Evolutionary conservation across 2,888 invertebrate species (phyloP), one percentile per base, ranked within the genome.

Genomic region (Beris chalybata): DNA sequence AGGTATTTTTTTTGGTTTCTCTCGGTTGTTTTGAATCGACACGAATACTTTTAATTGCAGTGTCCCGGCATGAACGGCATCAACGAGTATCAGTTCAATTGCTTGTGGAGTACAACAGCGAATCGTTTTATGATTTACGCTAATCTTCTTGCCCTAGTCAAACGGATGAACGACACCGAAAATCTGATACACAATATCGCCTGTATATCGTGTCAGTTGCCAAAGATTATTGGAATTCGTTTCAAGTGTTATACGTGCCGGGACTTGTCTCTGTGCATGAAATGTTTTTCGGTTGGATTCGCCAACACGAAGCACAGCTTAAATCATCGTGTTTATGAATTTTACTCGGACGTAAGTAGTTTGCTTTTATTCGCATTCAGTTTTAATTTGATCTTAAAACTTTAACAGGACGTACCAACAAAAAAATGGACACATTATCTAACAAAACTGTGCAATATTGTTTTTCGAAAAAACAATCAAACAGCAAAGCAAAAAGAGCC

Each of bases 241-340:
- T 81, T 80, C 47, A 79, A 79, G 69, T 81, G 81, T 45, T 77
- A 77, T 68, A 71, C 74, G 15, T 81, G 81, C 32, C 74, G 74
- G 13, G 76, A 77, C 69, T 48, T 80, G 5, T 80, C 80, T 0
- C 67, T 81, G 13, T 81, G 81, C 55, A 68, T 80, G 57, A 75
- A 76, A 66, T 81, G 81, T 69, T 81, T 80, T 72, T 76, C 80
- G 2, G 72, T 73, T 15, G 79, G 80, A 1, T 75, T 68, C 44
- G 71, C 71, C 0, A 72, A 71, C 22, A 74, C 74, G 50, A 78
- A 77, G 56, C 81, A 81, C 65, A 67, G 70, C 2, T 15, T 53
- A 11, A 71, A 74, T 6, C 81, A 81, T 72, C 78, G 79, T 9
- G 78, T 81, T 76, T 77, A 73, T 69, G 81, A 81, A 70, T 76